These are phyloP conservation scores for Callospermophilus lateralis DNA, from an alignment of 2,113 vertebrate genomes.

Conservation along the genomic window DNA sequence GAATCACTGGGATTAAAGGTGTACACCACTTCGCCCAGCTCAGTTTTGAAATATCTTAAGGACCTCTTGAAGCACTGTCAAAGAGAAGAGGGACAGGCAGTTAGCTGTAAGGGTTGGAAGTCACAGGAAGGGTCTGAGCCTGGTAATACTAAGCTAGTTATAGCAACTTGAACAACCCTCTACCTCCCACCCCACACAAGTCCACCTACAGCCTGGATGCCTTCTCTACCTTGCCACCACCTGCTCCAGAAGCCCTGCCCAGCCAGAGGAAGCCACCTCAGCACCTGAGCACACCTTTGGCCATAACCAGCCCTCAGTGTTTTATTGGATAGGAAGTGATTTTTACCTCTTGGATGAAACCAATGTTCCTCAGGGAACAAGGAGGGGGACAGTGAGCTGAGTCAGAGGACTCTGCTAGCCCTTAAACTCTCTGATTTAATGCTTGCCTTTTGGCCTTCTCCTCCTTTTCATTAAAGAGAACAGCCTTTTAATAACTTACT, in stretches of 20 bases:
- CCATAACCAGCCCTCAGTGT: neutral
- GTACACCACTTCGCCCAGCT: neutral
- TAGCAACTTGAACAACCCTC: neutral
- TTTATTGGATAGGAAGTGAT: neutral
- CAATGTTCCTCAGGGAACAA: neutral
- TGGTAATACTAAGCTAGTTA: neutral
- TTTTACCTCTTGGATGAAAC: neutral
- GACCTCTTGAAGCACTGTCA: neutral
- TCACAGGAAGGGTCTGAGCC: neutral
- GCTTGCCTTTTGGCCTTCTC: neutral
- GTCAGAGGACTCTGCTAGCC: neutral
- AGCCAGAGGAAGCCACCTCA: neutral
- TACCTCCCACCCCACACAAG: fast-evolving
- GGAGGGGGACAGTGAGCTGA: neutral
- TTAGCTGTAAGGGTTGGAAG: neutral
- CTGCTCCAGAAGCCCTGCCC: neutral
- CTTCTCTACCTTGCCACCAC: no score
- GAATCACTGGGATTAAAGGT: no score
- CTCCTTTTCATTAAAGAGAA: conserved; percentile 6
- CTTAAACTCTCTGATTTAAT: neutral
- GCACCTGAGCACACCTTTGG: neutral
- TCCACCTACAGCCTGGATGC: neutral
- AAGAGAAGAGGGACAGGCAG: neutral
- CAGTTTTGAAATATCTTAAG: neutral
- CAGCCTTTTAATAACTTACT: neutral